Evolutionary conservation across 2,797 vertebrate species (phyloP).

Genomic region (Loriculus beryllinus): DNA sequence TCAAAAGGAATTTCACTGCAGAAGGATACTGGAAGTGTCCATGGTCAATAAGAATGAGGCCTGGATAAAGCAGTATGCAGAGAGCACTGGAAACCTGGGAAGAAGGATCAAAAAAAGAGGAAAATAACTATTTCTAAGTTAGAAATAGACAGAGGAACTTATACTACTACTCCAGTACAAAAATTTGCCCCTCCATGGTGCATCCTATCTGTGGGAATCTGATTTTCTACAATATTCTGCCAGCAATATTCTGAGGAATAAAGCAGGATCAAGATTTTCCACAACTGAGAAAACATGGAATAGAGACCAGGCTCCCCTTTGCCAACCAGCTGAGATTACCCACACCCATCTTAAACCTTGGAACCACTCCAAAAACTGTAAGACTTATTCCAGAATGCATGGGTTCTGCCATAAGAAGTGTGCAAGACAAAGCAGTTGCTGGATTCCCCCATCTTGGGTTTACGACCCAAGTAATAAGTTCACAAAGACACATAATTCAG

Average conservation of each 20-base stretch:
- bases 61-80: conserved; percentile 92
- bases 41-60: conserved; percentile 93
- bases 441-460: background rate
- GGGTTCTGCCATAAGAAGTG: background rate
- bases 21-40: conserved; percentile 99
- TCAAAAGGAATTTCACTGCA: background rate
- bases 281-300: background rate
- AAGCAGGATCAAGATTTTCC: background rate
- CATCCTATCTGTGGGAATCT: background rate
- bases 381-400: background rate
- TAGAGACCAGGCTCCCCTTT: background rate
- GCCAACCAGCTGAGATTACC: background rate
- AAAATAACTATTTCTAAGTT: background rate
- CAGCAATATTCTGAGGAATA: background rate
- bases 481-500: background rate
- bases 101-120: background rate
- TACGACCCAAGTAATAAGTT: background rate
- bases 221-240: background rate
- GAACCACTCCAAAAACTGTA: background rate
- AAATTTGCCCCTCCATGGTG: background rate
- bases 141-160: background rate
- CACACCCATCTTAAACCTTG: background rate
- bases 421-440: background rate
- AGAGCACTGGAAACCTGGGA: conserved; percentile 82
- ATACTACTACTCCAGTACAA: background rate